Conservation (phyloP, 1,140 invertebrate species). For the Ceratina calcarata region DNA sequence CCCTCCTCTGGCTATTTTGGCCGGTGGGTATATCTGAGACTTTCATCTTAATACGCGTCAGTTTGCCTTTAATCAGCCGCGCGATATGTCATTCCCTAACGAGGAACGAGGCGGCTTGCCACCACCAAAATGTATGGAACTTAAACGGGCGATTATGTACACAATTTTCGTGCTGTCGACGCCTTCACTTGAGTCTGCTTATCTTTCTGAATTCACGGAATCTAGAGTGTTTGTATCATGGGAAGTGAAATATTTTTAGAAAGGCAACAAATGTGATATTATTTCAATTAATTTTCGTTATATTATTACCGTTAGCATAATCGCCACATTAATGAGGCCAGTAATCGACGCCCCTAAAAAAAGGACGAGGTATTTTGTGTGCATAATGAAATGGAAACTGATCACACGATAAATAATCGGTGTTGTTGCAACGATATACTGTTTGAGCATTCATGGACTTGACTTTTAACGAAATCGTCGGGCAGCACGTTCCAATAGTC, state of each 20-base stretch:
- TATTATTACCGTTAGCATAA: too few relatives aligned
- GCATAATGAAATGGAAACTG: background rate
- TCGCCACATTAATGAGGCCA: too few relatives aligned
- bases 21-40: conserved; percentile 9
- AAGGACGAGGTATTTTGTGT: too few relatives aligned
- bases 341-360: too few relatives aligned
- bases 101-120: background rate
- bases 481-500: conserved; percentile 19
- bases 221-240: too few relatives aligned
- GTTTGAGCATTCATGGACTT: background rate
- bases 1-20: conserved; percentile 3
- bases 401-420: conserved; percentile 2
- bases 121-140: background rate
- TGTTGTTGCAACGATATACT: background rate
- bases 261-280: background rate
- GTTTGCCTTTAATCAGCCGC: conserved; percentile 22
- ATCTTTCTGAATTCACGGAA: too few relatives aligned
- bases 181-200: background rate
- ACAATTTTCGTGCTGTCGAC: conserved; percentile 4
- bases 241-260: background rate
- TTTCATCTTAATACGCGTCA: conserved; percentile 32
- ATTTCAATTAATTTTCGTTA: background rate
- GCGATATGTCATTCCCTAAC: conserved; percentile 16
- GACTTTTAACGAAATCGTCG: background rate
- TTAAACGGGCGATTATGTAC: background rate